Evolutionary conservation across 2,113 vertebrate species (phyloP).

Genomic region (Furnarius figulus): DNA sequence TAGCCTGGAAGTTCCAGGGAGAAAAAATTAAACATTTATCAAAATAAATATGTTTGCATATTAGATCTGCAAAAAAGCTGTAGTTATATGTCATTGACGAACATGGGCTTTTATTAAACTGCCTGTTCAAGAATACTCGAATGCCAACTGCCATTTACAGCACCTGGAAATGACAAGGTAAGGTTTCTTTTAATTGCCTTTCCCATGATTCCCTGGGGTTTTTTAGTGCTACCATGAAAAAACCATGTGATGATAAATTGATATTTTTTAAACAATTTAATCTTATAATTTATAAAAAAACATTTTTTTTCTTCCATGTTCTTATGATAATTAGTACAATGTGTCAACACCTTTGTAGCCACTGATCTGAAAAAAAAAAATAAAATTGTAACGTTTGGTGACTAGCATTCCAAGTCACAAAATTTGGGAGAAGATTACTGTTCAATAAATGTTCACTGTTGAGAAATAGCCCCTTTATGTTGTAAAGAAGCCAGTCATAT

Average conservation of each 20-base stretch:
- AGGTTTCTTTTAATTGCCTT: conserved; percentile 5
- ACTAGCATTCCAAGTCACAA: neutral
- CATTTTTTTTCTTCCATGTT: fast-evolving
- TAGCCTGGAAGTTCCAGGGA: neutral
- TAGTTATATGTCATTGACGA: neutral
- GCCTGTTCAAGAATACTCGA: neutral
- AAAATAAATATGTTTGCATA: conserved; percentile 1
- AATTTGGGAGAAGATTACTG: neutral
- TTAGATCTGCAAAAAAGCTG: neutral
- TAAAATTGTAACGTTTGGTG: neutral
- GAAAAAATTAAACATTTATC: neutral
- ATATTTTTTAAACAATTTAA: neutral
- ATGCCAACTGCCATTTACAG: conserved; percentile 6
- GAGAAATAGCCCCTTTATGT: neutral
- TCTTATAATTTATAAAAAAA: neutral
- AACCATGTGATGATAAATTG: neutral
- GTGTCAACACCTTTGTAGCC: neutral
- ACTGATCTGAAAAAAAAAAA: neutral
- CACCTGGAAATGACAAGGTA: neutral
- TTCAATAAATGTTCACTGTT: neutral
- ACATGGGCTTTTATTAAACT: neutral
- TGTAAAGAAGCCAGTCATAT: neutral
- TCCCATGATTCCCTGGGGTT: neutral
- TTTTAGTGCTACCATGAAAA: neutral
- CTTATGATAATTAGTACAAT: neutral